phyloP scores from a whole-genome alignment of 2,797 vertebrate genomes.

The Periophthalmus magnuspinnatus region DNA sequence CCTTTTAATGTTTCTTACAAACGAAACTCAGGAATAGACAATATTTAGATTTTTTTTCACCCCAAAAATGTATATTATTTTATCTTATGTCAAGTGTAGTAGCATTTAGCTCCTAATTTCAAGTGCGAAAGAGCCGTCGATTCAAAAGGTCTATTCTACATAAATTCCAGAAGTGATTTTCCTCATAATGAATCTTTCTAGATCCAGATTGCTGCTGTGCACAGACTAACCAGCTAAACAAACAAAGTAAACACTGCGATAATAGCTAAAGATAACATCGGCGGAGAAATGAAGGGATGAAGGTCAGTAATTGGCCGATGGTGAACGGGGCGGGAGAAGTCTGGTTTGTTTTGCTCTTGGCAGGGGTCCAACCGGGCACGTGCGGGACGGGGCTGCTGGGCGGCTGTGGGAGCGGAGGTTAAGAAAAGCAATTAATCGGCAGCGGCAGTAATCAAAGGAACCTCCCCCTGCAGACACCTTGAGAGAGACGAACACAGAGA shows the following conservation, averaged over 20 bases:
- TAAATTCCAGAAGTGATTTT: conserved; percentile 8
- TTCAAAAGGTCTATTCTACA: background rate
- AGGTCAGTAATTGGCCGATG: conserved; percentile 71
- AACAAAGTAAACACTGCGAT: conserved; percentile 68
- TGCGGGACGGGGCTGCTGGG: conserved; percentile 54
- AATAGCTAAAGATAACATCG: conserved; percentile 55
- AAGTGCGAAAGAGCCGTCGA: background rate
- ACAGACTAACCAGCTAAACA: conserved; percentile 58
- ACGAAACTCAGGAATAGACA: background rate
- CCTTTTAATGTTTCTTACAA: no score
- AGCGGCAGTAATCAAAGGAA: conserved; percentile 77
- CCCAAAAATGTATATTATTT: no score
- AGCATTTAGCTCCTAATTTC: no score
- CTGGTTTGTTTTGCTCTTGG: conserved; percentile 63
- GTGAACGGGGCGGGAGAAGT: conserved; percentile 30
- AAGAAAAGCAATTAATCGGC: conserved; percentile 79
- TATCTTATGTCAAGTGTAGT: no score
- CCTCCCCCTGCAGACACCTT: conserved; percentile 69
- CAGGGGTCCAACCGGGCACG: conserved; percentile 61
- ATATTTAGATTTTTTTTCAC: background rate
- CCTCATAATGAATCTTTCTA: conserved; percentile 48
- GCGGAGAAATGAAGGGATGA: conserved; percentile 65
- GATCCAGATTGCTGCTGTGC: conserved; percentile 46
- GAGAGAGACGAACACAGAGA: conserved; percentile 47
- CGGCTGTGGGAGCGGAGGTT: conserved; percentile 69